Base-by-base conservation (phyloP, 1,140 invertebrate genomes). In the Lithobius niger region DNA sequence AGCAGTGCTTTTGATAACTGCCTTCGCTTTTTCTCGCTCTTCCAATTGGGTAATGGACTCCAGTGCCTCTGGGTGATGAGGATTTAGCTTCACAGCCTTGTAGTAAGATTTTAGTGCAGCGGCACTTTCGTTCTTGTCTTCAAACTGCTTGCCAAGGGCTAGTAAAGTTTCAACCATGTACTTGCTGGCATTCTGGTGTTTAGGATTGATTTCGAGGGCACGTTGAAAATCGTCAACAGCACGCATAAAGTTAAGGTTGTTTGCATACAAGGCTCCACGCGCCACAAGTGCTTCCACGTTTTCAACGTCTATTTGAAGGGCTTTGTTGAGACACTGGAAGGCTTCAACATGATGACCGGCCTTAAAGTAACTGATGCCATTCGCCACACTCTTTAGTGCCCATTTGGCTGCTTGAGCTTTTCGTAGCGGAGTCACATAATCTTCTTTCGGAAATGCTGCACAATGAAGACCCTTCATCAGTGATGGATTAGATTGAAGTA, bases 271-370 rank as follows among this genome's bases (percentile, higher is more conserved):
- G 45, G 91, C 91, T 60, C 91, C 92, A 67, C 91, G 77, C 13
- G 92, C 92, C 0, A 95, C 91, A 43, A 94, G 73, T 45, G 89
- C 93, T 75, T 97, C 93, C 1, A 95, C 88, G 76, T 95, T 96
- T 60, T 83, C 77, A 6, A 85, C 81, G 76, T 96, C 92, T 62
- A 96, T 92, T 66, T 82, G 84, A 1, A 97, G 72, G 1, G 91
- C 91, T 72, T 91, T 91, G 71, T 95, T 96, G 1, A 96, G 76
- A 65, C 88, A 90, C 67, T 95, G 91, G 72, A 95, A 94, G 40
- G 92, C 92, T 76, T 96, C 91, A 3, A 84, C 80, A 65, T 91
- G 83, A 64, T 87, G 79, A 40, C 88, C 88, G 54, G 82, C 80
- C 72, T 95, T 96, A 72, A 95, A 95, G 75, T 89, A 83, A 66